phyloP scores from a whole-genome alignment of 2,888 invertebrate species.

The Euplagia quadripunctaria region DNA sequence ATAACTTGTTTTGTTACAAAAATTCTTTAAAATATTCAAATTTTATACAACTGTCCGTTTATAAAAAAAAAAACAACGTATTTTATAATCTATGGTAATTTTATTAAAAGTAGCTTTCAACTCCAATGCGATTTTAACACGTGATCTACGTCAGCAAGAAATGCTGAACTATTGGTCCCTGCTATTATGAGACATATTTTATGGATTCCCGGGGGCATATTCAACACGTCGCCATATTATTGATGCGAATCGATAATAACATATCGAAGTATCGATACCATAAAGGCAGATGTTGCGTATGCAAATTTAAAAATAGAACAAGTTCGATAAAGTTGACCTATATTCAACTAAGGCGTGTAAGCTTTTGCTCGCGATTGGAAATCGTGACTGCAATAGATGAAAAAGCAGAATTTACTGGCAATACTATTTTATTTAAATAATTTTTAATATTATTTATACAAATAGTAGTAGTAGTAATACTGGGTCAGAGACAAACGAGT shows the following conservation, averaged over 20 bases:
- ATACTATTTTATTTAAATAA: too few relatives aligned
- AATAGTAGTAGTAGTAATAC: too few relatives aligned
- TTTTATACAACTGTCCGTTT: not conserved
- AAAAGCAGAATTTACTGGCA: too few relatives aligned
- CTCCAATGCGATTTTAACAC: not conserved
- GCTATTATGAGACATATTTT: not conserved
- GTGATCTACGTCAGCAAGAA: not conserved
- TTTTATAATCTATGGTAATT: conserved; percentile 13
- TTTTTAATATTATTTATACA: too few relatives aligned
- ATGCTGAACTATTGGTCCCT: not conserved
- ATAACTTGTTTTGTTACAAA: not conserved
- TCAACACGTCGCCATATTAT: not conserved
- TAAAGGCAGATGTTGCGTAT: not conserved
- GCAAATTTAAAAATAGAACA: not conserved
- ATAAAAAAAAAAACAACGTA: not conserved
- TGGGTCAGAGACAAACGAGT: too few relatives aligned
- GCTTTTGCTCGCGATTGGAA: too few relatives aligned
- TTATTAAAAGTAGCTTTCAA: conserved; percentile 12
- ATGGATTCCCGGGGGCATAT: not conserved
- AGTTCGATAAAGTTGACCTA: too few relatives aligned
- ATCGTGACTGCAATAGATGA: too few relatives aligned
- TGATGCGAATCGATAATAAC: not conserved
- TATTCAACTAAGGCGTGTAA: too few relatives aligned
- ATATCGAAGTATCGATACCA: not conserved
- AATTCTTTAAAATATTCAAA: conserved; percentile 11